phyloP scores from a whole-genome alignment of 2,113 vertebrate genomes.

The Lucifuga dentata region DNA sequence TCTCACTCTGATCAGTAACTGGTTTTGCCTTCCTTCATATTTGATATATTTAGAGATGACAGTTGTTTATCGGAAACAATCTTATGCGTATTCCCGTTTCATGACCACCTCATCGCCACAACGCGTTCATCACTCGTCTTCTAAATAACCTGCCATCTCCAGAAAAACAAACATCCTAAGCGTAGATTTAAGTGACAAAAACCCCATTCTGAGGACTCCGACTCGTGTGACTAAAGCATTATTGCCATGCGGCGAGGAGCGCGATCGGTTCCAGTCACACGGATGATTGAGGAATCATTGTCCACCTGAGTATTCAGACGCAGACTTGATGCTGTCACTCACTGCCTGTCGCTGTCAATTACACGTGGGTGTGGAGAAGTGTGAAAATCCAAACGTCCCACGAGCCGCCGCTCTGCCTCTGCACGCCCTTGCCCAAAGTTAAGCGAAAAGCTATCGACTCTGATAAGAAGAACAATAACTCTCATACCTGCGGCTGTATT shows the following conservation, averaged over 20 bases:
- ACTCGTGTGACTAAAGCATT: slow-evolving; percentile 67
- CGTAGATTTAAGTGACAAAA: slow-evolving; percentile 43
- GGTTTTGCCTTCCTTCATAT: slow-evolving; percentile 14
- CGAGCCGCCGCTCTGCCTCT: slow-evolving; percentile 49
- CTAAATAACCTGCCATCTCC: slow-evolving; percentile 66
- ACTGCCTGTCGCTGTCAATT: slow-evolving; percentile 75
- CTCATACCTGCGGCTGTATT: slow-evolving; percentile 1
- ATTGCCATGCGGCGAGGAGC: slow-evolving; percentile 35
- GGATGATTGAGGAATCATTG: slow-evolving; percentile 73
- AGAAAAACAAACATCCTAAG: slow-evolving; percentile 61
- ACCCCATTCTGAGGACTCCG: slow-evolving; percentile 21
- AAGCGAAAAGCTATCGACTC: slow-evolving; percentile 39
- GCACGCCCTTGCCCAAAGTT: slow-evolving; percentile 78
- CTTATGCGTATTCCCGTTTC: slow-evolving; percentile 38
- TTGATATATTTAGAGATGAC: slow-evolving; percentile 58
- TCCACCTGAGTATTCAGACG: slow-evolving; percentile 73
- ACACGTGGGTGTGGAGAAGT: slow-evolving; percentile 60
- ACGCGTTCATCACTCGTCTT: slow-evolving; percentile 64
- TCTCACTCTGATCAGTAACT: slow-evolving; percentile 35
- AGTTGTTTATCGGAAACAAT: slow-evolving; percentile 37
- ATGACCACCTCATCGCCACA: slow-evolving; percentile 57
- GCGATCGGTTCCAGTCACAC: slow-evolving; percentile 74
- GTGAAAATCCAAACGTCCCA: slow-evolving; percentile 76
- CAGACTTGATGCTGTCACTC: slow-evolving; percentile 69
- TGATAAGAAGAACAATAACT: slow-evolving; percentile 33